Conservation (phyloP, 2,113 vertebrate species). For the Dromiciops gliroides region DNA sequence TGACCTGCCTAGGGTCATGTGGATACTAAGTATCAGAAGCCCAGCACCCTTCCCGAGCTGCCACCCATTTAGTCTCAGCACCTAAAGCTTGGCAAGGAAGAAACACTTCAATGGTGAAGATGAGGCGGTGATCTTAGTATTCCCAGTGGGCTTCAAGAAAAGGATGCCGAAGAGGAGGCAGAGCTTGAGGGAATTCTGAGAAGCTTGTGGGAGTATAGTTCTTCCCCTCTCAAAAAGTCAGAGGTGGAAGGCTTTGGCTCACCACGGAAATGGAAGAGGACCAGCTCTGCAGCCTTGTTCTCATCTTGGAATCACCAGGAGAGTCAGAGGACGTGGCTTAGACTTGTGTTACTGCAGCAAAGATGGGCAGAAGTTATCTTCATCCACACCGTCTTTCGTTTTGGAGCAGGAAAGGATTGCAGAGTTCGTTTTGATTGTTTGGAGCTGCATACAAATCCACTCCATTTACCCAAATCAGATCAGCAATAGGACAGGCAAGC, state of each 20-base stretch:
- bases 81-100: background rate
- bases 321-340: background rate
- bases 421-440: background rate
- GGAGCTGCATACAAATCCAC: background rate
- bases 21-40: accelerated
- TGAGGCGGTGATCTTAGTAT: background rate
- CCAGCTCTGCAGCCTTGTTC: background rate
- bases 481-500: background rate
- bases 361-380: background rate
- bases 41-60: background rate
- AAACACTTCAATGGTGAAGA: background rate
- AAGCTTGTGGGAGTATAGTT: background rate
- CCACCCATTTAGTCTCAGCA: accelerated
- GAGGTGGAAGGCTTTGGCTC: background rate
- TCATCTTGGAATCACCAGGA: background rate
- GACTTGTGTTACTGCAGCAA: background rate
- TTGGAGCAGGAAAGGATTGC: background rate
- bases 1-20: background rate
- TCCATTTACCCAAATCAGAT: background rate
- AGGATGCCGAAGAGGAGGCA: background rate
- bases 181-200: background rate
- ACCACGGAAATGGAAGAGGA: background rate
- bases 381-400: background rate
- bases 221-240: background rate
- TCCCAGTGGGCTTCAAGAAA: background rate